A percentile compares a stretch with the other conserved stretches of the same genome.
These are phyloP conservation scores for Melanotaenia parkinsoni DNA, from an alignment of 2,797 vertebrate species.

Conservation along the genomic window DNA sequence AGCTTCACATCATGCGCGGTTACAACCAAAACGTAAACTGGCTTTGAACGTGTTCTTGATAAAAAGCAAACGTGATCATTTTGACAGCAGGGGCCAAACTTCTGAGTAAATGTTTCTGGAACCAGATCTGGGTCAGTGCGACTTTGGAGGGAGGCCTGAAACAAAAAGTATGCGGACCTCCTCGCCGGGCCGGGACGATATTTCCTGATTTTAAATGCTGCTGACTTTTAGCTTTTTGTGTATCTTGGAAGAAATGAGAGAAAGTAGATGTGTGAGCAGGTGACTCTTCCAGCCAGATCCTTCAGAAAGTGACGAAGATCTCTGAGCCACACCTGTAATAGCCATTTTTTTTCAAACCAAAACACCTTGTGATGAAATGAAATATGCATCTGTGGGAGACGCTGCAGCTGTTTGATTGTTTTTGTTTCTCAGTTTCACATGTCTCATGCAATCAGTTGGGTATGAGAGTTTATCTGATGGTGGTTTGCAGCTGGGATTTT, in stretches of 20 bases:
- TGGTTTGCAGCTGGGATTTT: slow-evolving; percentile 13
- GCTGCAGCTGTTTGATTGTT: slow-evolving; percentile 16
- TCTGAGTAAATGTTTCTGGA: slow-evolving; percentile 56
- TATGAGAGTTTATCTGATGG: slow-evolving; percentile 42
- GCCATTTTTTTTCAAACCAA: slow-evolving; percentile 18
- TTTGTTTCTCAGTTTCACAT: slow-evolving; percentile 39
- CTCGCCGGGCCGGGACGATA: slow-evolving; percentile 31
- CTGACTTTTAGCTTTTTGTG: slow-evolving; percentile 55
- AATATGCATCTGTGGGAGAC: slow-evolving; percentile 25
- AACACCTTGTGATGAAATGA: slow-evolving; percentile 28
- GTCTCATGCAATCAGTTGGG: slow-evolving; percentile 24
- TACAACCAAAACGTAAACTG: slow-evolving; percentile 46
- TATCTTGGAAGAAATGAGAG: slow-evolving; percentile 55
- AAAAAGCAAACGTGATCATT: slow-evolving; percentile 57
- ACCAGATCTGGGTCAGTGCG: slow-evolving; percentile 61
- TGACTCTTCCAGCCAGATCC: slow-evolving; percentile 39
- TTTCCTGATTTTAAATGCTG: slow-evolving; percentile 52
- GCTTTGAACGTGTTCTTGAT: slow-evolving; percentile 38
- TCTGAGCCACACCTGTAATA: not conserved
- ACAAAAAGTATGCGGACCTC: slow-evolving; percentile 28
- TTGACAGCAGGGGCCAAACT: slow-evolving; percentile 55
- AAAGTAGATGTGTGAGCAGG: slow-evolving; percentile 26
- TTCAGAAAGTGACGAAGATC: slow-evolving; percentile 16
- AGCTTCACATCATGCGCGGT: slow-evolving; percentile 39
- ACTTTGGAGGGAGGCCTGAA: slow-evolving; percentile 59